Evolutionary conservation across 2,797 vertebrate genomes (phyloP).

Genomic region (Anisognathus igniventris): DNA sequence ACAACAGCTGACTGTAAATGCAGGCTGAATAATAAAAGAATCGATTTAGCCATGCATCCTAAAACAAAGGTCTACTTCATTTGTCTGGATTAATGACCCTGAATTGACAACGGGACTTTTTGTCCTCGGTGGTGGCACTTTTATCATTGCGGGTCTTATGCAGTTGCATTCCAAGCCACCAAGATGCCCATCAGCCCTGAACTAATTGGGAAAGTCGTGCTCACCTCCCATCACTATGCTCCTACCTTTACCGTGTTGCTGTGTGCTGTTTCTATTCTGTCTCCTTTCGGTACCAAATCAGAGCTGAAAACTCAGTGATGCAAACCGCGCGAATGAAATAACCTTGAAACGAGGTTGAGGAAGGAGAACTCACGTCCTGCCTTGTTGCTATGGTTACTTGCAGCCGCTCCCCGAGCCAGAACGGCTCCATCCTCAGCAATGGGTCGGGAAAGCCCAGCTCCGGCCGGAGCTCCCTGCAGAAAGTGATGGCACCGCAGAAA

Average conservation of each 20-base stretch:
- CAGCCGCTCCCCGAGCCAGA: conserved; percentile 94
- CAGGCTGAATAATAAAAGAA: neutral
- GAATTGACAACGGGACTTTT: neutral
- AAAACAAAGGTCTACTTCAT: neutral
- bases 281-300: neutral
- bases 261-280: neutral
- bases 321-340: conserved; percentile 63
- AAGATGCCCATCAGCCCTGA: neutral
- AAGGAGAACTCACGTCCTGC: conserved; percentile 79
- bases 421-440: conserved; percentile 93
- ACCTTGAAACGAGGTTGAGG: conserved; percentile 77
- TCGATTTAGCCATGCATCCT: neutral
- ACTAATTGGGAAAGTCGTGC: neutral
- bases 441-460: conserved; percentile 92
- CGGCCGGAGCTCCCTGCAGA: conserved; percentile 84
- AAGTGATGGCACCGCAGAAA: conserved; percentile 90
- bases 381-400: conserved; percentile 97
- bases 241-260: neutral
- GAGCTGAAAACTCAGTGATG: conserved; percentile 38
- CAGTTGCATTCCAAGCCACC: neutral
- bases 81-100: neutral
- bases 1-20: neutral
- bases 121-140: neutral
- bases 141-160: neutral
- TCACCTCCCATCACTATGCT: neutral